A percentile compares a stretch with the other conserved stretches of the same genome.
These are phyloP conservation scores for Ganaspis sp. DNA, from an alignment of 1,140 invertebrate species.

Conservation along the genomic window DNA sequence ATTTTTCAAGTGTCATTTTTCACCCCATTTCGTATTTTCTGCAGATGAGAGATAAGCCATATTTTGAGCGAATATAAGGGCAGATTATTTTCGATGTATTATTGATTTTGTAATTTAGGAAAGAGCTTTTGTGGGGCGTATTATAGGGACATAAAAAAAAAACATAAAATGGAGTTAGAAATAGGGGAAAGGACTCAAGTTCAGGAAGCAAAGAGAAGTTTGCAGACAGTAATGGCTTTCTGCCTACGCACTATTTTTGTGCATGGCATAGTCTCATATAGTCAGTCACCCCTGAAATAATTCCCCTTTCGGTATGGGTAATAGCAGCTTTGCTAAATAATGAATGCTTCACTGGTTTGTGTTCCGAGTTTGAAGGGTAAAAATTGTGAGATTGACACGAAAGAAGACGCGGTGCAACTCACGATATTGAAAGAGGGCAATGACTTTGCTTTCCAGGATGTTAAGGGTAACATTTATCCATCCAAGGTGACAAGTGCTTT, in stretches of 20 bases:
- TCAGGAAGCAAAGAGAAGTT: conserved; percentile 2
- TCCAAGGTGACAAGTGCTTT: conserved; percentile 12
- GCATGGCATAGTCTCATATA: background rate
- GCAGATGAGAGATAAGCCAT: background rate
- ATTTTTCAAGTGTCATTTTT: too few relatives aligned
- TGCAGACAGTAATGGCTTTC: conserved; percentile 19
- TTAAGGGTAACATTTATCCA: background rate
- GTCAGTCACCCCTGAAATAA: conserved; percentile 47
- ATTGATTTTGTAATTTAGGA: background rate
- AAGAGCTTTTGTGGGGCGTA: background rate
- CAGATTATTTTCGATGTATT: conserved; percentile 4
- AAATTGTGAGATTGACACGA: conserved; percentile 39
- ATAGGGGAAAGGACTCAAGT: background rate
- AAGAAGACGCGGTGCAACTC: conserved; percentile 23
- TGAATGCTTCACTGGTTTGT: conserved; percentile 37
- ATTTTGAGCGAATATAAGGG: background rate
- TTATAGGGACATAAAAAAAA: background rate
- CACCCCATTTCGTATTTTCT: too few relatives aligned
- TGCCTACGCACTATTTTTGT: background rate
- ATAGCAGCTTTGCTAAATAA: conserved; percentile 35
- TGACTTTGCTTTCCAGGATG: conserved; percentile 6
- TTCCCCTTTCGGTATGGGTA: conserved; percentile 42
- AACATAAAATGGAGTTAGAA: conserved; percentile 1
- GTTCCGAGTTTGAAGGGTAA: conserved; percentile 25
- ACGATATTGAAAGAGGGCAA: background rate